These are phyloP conservation scores for Paradisaea rubra DNA, from an alignment of 2,113 vertebrate genomes.

Conservation along the genomic window DNA sequence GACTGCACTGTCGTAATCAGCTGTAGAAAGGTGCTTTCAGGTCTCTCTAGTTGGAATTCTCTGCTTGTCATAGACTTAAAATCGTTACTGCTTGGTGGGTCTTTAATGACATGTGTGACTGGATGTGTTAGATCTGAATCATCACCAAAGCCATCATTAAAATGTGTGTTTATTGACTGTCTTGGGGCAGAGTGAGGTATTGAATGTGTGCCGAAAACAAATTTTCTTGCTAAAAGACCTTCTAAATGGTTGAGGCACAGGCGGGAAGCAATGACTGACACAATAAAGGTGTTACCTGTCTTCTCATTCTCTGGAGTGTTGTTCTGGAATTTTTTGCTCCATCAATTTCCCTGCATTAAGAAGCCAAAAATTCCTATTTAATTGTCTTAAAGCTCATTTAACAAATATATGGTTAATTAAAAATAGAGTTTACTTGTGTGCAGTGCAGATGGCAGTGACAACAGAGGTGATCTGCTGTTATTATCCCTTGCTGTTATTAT, in stretches of 20 bases:
- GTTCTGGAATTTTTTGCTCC: background rate
- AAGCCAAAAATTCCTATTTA: background rate
- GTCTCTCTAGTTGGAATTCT: background rate
- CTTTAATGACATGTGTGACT: background rate
- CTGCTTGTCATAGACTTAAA: background rate
- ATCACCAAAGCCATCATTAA: background rate
- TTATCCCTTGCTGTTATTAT: too few relatives aligned
- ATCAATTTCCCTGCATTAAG: background rate
- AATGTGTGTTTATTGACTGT: background rate
- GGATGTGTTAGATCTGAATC: background rate
- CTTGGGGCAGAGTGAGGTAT: background rate
- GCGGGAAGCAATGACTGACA: background rate
- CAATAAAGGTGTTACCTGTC: background rate
- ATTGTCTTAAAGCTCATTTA: background rate
- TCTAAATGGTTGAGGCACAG: background rate
- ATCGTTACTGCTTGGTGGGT: background rate
- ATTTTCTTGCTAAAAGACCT: background rate
- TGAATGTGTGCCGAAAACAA: background rate
- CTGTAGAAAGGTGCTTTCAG: background rate
- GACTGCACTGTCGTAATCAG: background rate
- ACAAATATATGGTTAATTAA: background rate
- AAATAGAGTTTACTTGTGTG: background rate
- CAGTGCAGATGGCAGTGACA: background rate
- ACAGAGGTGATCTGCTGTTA: background rate
- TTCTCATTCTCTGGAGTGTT: background rate